Percentiles rank a stretch among this genome's conserved stretches.
Conservation (phyloP, 2,113 vertebrate genomes). For the Oophaga pumilio region DNA sequence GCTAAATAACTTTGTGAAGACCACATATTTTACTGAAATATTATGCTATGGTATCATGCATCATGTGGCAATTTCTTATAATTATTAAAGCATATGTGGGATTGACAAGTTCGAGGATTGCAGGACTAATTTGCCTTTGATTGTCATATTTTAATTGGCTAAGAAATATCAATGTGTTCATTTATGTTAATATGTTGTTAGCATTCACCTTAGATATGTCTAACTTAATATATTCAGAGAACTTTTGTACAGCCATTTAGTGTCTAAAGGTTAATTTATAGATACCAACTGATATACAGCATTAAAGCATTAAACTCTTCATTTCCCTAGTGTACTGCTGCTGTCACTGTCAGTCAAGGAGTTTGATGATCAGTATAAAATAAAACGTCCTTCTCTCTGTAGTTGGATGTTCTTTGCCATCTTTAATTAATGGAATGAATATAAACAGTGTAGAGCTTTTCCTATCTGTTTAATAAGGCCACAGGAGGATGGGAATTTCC, state of each 20-base stretch:
- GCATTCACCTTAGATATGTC: constrained; percentile 9
- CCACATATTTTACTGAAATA: no score
- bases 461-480: constrained; percentile 45
- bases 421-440: constrained; percentile 46
- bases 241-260: constrained; percentile 11
- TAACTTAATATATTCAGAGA: constrained; percentile 7
- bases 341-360: constrained; percentile 33
- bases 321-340: constrained; percentile 19
- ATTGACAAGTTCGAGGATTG: not conserved
- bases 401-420: constrained; percentile 46
- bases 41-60: not conserved
- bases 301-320: constrained; percentile 1
- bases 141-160: constrained; percentile 19
- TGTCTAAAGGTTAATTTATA: constrained; percentile 46
- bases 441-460: constrained; percentile 25
- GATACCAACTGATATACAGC: constrained; percentile 15
- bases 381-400: constrained; percentile 21
- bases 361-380: constrained; percentile 29
- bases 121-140: not conserved
- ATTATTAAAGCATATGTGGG: not conserved
- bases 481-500: constrained; percentile 26
- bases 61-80: not conserved
- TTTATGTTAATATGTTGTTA: constrained; percentile 16
- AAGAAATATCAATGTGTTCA: constrained; percentile 16
- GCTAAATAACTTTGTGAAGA: no score